Conservation (phyloP, 2,888 invertebrate genomes). For the Melanophora roralis region DNA sequence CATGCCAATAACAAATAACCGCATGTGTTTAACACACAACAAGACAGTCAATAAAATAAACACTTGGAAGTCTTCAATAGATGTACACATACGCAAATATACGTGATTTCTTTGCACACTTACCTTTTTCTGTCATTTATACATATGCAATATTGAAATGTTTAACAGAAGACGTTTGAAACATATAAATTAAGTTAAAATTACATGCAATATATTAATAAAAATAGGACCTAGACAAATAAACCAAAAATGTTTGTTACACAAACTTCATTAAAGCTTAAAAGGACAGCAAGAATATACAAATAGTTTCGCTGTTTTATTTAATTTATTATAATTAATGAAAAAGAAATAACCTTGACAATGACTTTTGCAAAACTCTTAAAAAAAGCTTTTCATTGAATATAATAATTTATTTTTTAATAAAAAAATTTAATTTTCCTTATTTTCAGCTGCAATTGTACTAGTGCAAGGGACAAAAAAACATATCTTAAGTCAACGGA, state of each 20-base stretch:
- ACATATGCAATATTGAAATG: background rate
- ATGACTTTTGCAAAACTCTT: too few species aligned
- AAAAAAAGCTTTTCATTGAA: too few species aligned
- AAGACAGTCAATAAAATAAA: constrained; percentile 25
- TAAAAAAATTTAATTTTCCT: too few species aligned
- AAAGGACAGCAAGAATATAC: too few species aligned
- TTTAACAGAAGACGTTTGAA: background rate
- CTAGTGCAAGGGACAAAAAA: background rate
- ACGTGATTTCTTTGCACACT: background rate
- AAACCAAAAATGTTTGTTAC: background rate
- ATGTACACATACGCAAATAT: background rate
- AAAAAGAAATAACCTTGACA: constrained; percentile 13
- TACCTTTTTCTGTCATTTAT: too few species aligned
- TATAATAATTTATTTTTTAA: too few species aligned
- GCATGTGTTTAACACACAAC: background rate
- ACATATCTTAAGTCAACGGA: background rate
- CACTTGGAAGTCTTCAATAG: background rate
- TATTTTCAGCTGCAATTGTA: background rate
- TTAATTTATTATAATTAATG: too few species aligned
- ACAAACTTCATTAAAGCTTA: background rate
- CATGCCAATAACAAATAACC: background rate
- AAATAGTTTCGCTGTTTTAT: too few species aligned
- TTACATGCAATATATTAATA: constrained; percentile 16
- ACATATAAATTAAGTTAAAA: background rate
- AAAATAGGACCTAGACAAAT: background rate